These are phyloP conservation scores for Drosophila sproati DNA, from an alignment of 1,140 invertebrate species.

Conservation along the genomic window DNA sequence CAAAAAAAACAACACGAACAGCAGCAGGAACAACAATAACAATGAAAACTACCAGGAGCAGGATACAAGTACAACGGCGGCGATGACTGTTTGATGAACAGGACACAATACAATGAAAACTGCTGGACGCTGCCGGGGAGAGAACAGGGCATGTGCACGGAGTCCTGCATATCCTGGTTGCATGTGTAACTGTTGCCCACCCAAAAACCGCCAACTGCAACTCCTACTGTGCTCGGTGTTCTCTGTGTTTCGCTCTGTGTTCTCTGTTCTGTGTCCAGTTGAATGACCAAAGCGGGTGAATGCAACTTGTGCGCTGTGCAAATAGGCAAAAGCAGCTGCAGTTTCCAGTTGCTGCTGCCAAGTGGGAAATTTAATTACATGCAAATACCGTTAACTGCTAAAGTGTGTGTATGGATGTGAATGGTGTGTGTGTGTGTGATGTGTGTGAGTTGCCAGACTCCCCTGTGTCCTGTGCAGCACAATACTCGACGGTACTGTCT, in stretches of 20 bases:
- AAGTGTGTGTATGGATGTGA: constrained; percentile 7
- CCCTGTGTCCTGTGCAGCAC: constrained; percentile 21
- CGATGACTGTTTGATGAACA: constrained; percentile 49
- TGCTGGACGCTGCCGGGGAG: neutral
- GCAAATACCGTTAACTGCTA: constrained; percentile 70
- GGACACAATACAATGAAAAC: constrained; percentile 24
- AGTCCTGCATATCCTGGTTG: constrained; percentile 24
- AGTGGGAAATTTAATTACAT: constrained; percentile 78
- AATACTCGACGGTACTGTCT: constrained; percentile 11
- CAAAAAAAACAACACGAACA: constrained; percentile 1
- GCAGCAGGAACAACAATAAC: neutral
- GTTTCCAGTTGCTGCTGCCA: constrained; percentile 65
- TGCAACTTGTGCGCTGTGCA: constrained; percentile 44
- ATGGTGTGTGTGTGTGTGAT: neutral
- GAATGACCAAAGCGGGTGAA: constrained; percentile 47
- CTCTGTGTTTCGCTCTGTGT: neutral
- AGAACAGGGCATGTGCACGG: constrained; percentile 10
- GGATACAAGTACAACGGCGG: constrained; percentile 16
- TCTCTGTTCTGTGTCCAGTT: constrained; percentile 48
- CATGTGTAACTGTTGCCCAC: constrained; percentile 19
- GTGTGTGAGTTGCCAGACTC: constrained; percentile 3
- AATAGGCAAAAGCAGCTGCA: constrained; percentile 69
- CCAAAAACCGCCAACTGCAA: neutral
- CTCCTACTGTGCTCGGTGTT: neutral
- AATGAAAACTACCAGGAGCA: neutral